Conservation (phyloP, 2,888 invertebrate species). For the Campaea margaritaria region DNA sequence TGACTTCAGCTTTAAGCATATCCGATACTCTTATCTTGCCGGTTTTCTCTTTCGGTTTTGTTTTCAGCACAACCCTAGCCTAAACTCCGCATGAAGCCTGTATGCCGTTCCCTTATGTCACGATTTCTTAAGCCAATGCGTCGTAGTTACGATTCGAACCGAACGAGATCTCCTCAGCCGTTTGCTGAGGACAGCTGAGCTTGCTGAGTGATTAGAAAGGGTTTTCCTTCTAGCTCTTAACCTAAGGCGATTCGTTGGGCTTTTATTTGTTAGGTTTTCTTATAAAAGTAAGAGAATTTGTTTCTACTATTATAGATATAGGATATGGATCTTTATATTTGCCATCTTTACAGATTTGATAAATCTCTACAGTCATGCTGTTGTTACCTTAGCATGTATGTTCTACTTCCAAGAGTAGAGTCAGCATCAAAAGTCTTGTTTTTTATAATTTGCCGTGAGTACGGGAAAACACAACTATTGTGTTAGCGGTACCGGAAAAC, state of each 20-base stretch:
- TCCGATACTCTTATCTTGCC: not conserved
- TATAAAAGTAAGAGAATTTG: no score
- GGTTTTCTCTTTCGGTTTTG: not conserved
- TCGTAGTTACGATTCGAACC: constrained; percentile 33
- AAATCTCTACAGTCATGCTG: no score
- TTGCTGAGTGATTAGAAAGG: constrained; percentile 39
- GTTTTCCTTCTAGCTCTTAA: constrained; percentile 14
- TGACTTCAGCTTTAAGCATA: no score
- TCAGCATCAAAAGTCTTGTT: no score
- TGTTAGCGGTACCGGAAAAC: no score
- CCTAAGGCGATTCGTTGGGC: not conserved
- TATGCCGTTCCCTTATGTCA: constrained; percentile 43
- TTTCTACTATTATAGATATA: no score
- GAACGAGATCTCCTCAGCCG: constrained; percentile 21
- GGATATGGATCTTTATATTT: no score
- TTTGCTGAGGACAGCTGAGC: constrained; percentile 42
- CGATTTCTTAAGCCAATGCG: constrained; percentile 50
- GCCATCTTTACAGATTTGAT: no score
- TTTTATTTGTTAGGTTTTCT: not conserved
- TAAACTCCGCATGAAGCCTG: constrained; percentile 16
- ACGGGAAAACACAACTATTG: no score
- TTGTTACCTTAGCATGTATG: no score
- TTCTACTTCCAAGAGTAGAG: no score
- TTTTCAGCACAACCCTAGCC: constrained; percentile 26
- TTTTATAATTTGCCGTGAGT: no score